These are phyloP conservation scores for Sphinx pinastri DNA, from an alignment of 2,888 invertebrate species.

Conservation along the genomic window DNA sequence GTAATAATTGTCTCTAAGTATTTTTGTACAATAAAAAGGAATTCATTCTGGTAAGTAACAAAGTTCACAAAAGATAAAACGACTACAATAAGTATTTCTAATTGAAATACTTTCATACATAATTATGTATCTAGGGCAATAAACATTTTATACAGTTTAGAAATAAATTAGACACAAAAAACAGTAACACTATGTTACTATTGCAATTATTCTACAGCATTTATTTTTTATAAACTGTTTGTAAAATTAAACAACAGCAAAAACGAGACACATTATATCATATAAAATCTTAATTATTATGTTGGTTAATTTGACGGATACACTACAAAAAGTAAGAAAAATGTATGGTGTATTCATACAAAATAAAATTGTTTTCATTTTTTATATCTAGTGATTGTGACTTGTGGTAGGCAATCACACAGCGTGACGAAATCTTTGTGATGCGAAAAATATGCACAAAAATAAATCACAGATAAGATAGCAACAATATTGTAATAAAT, in stretches of 20 bases:
- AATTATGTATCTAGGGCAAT: not conserved
- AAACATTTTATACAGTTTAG: not conserved
- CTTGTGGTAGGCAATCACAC: not conserved
- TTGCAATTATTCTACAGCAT: too few species aligned
- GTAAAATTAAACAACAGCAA: too few species aligned
- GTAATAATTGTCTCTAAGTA: not conserved
- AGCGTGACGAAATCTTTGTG: not conserved
- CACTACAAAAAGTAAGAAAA: too few species aligned
- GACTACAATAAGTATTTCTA: not conserved
- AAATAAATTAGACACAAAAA: not conserved
- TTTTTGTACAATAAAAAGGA: not conserved
- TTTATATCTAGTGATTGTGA: too few species aligned
- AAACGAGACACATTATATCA: too few species aligned
- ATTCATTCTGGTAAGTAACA: not conserved
- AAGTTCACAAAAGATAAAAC: not conserved
- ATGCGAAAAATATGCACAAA: not conserved
- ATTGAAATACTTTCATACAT: not conserved
- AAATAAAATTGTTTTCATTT: not conserved
- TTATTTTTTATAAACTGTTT: too few species aligned
- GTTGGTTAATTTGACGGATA: too few species aligned
- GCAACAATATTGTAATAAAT: not conserved
- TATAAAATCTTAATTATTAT: too few species aligned
- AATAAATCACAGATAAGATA: not conserved
- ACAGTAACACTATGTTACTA: not conserved
- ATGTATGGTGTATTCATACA: conserved; percentile 1